A percentile compares a stretch with the other conserved stretches of the same genome.
Evolutionary conservation across 2,113 vertebrate genomes (phyloP).

Genomic region (Aix galericulata): DNA sequence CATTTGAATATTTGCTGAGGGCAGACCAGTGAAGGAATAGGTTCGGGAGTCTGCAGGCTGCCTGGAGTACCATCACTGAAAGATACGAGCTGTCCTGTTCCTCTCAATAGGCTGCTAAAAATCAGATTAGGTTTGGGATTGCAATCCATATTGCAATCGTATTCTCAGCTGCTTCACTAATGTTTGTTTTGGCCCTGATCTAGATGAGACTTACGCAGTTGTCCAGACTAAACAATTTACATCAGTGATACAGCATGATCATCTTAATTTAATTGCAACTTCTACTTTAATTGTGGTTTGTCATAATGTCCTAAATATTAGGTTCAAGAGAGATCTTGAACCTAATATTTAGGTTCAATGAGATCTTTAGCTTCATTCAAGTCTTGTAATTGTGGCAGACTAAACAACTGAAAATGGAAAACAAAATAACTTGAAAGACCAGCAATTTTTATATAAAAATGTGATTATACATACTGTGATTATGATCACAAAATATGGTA

Average conservation of each 20-base stretch:
- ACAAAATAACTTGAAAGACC: not conserved
- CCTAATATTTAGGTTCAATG: too few species aligned
- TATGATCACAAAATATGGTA: not conserved
- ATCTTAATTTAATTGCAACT: not conserved
- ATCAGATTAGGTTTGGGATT: not conserved
- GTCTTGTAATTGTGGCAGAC: not conserved
- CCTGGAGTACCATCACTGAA: not conserved
- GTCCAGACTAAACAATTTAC: not conserved
- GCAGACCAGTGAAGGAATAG: not conserved
- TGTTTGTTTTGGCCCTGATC: rapidly evolving
- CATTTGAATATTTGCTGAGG: not conserved
- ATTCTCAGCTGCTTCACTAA: not conserved
- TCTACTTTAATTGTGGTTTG: not conserved
- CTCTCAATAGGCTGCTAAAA: not conserved
- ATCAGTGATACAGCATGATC: not conserved
- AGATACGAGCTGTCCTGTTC: rapidly evolving
- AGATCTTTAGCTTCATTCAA: not conserved
- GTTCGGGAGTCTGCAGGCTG: not conserved
- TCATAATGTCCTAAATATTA: not conserved
- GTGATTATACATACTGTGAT: not conserved
- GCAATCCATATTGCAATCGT: not conserved
- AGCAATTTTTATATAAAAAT: not conserved
- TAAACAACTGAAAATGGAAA: not conserved
- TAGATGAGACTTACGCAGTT: not conserved
- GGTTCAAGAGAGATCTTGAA: not conserved